Evolutionary conservation across 2,888 invertebrate genomes (phyloP).

Genomic region (Drosophila sordidapex): DNA sequence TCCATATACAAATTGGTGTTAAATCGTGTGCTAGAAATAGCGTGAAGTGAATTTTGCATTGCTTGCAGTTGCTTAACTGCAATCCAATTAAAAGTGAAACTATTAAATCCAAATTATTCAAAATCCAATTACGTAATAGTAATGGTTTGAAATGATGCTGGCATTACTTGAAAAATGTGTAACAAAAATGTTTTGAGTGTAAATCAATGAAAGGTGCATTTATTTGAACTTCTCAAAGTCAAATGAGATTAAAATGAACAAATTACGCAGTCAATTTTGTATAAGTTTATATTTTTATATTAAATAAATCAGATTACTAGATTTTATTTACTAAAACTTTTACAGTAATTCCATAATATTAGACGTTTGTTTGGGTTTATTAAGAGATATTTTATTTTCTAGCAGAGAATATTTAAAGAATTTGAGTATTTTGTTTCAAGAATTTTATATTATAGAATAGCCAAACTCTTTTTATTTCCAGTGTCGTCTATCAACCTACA

Average conservation of each 20-base stretch:
- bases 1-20: conserved; percentile 6
- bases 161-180: neutral
- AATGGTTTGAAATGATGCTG: neutral
- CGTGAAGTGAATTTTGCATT: neutral
- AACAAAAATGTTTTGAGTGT: neutral
- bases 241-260: neutral
- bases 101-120: neutral
- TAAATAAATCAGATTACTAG: neutral
- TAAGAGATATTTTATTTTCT: neutral
- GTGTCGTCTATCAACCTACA: conserved; percentile 22
- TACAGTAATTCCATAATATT: neutral
- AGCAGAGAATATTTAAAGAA: neutral
- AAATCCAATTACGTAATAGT: neutral
- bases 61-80: neutral
- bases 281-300: neutral
- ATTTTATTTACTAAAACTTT: neutral
- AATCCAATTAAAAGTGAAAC: neutral
- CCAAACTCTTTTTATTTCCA: conserved; percentile 8
- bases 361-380: neutral
- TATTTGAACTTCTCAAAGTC: neutral
- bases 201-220: neutral
- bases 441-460: neutral
- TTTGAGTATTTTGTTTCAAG: neutral
- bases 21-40: neutral
- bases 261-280: neutral